Percentiles rank a stretch among this genome's conserved stretches.
Evolutionary conservation across 2,113 vertebrate species (phyloP).

Genomic region (Halcyon senegalensis): DNA sequence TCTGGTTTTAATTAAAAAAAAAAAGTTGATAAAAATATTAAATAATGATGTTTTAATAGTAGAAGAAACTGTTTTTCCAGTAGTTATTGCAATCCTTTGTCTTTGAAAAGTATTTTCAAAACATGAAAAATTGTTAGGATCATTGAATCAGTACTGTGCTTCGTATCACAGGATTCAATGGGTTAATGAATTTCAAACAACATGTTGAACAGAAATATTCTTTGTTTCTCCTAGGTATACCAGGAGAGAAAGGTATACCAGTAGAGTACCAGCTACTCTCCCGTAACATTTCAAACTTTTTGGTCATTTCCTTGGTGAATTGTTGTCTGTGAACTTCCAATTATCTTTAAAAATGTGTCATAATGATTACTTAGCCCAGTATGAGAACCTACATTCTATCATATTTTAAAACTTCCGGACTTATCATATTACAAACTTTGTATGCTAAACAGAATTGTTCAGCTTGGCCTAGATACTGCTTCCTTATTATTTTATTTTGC

Average conservation of each 20-base stretch:
- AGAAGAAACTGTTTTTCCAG: not conserved
- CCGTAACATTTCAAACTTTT: not conserved
- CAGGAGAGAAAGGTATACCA: not conserved
- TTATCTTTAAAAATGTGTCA: not conserved
- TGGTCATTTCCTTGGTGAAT: not conserved
- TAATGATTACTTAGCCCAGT: not conserved
- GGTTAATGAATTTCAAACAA: not conserved
- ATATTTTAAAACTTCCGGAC: not conserved
- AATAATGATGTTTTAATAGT: not conserved
- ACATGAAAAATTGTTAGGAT: not conserved
- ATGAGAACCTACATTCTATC: not conserved
- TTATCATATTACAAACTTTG: not conserved
- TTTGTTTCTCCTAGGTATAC: not conserved
- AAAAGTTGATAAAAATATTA: not conserved
- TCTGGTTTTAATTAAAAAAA: conserved; percentile 13
- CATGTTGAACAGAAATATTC: not conserved
- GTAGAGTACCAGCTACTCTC: not conserved
- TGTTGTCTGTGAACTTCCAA: not conserved
- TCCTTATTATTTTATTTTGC: not conserved
- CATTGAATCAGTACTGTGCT: not conserved
- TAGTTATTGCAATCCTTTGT: not conserved
- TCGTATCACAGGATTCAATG: not conserved
- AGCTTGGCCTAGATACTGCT: not conserved
- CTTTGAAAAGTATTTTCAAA: not conserved
- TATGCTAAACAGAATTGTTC: not conserved